Conservation (phyloP, 1,140 invertebrate species). For the Drosophila melanica region DNA sequence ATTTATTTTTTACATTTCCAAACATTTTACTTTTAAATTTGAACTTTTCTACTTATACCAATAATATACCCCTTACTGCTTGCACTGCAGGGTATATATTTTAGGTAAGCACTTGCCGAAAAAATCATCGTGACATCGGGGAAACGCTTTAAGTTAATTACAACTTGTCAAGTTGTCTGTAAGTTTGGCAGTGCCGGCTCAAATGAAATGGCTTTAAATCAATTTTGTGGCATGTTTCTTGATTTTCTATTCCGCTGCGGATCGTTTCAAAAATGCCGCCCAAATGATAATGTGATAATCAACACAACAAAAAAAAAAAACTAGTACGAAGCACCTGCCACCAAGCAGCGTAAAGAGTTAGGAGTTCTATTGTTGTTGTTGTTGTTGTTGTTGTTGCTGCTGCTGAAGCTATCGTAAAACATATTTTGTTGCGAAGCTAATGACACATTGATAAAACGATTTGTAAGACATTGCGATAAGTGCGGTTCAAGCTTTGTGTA, state of each 20-base stretch:
- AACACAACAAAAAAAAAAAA: slow-evolving; percentile 62
- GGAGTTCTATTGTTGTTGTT: slow-evolving; percentile 4
- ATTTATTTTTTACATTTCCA: no score
- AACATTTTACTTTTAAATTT: no score
- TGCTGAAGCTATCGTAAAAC: slow-evolving; percentile 67
- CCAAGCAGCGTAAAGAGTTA: background rate
- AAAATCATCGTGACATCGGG: slow-evolving; percentile 32
- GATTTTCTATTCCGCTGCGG: slow-evolving; percentile 43
- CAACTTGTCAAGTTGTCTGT: slow-evolving; percentile 65
- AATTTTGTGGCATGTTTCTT: slow-evolving; percentile 65
- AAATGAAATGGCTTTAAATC: slow-evolving; percentile 69
- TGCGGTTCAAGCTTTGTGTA: slow-evolving; percentile 76
- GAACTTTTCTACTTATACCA: no score
- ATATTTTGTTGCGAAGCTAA: slow-evolving; percentile 68
- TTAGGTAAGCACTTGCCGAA: slow-evolving; percentile 7
- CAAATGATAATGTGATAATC: slow-evolving; percentile 63
- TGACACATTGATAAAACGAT: slow-evolving; percentile 82
- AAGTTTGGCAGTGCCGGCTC: slow-evolving; percentile 58
- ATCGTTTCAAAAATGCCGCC: slow-evolving; percentile 69
- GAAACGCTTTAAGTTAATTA: slow-evolving; percentile 78
- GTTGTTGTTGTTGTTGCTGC: slow-evolving; percentile 1
- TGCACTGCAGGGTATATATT: slow-evolving; percentile 3
- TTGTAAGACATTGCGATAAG: slow-evolving; percentile 82
- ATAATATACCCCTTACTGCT: background rate
- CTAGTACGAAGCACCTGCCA: background rate